Conservation (phyloP, 2,113 vertebrate species). For the Charadrius vociferus region DNA sequence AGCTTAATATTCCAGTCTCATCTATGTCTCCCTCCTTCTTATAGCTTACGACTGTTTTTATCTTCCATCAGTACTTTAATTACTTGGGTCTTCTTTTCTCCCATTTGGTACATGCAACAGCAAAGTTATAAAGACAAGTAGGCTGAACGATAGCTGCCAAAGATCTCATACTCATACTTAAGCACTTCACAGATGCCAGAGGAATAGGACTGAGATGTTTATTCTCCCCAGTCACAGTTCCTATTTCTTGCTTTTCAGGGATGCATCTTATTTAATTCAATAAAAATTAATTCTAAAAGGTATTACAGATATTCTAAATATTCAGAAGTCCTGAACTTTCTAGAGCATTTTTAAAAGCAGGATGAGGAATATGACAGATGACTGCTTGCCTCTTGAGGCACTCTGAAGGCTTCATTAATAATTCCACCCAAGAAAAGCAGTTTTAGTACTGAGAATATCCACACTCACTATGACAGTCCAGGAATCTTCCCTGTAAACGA, state of each 20-base stretch:
- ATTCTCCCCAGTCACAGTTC: not conserved
- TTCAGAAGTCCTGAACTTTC: not conserved
- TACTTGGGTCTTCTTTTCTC: not conserved
- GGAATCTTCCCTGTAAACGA: not conserved
- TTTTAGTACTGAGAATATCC: not conserved
- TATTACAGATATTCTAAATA: not conserved
- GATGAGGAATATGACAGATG: not conserved
- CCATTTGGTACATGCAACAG: not conserved
- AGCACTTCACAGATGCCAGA: not conserved
- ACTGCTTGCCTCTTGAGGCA: not conserved
- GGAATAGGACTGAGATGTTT: not conserved
- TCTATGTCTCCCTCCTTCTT: not conserved
- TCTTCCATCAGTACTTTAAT: not conserved
- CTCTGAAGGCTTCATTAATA: not conserved
- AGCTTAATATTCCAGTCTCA: not conserved
- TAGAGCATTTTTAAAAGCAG: not conserved
- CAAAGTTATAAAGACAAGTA: not conserved
- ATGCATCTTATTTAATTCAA: not conserved
- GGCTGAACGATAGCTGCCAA: not conserved
- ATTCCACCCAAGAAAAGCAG: not conserved
- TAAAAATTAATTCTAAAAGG: not conserved
- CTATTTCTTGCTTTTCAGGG: not conserved
- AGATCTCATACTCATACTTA: not conserved
- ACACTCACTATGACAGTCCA: not conserved
- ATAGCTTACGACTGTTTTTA: not conserved